phyloP scores from a whole-genome alignment of 37 sponge, comb jelly and placozoan species.

The Haliclona indistincta region DNA sequence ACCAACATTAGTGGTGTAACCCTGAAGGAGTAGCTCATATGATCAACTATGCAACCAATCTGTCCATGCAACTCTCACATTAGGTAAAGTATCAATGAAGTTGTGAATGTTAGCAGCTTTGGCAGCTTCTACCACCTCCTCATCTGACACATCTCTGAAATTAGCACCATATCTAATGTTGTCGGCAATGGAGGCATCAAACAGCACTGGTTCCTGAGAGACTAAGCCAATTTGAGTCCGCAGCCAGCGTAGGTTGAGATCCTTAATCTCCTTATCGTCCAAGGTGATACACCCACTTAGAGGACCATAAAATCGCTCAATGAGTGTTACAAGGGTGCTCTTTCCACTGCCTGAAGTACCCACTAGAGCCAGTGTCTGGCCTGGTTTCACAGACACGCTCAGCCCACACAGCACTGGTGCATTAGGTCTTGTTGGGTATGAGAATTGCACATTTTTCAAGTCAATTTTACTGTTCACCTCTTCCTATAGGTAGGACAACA shows the following conservation, averaged over 20 bases:
- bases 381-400: conserved; percentile 46
- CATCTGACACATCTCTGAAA: conserved; percentile 58
- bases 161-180: conserved; percentile 81
- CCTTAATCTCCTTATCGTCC: conserved; percentile 46
- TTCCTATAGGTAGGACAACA: neutral
- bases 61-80: conserved; percentile 16
- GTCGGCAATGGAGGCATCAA: conserved; percentile 77
- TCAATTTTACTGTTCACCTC: conserved; percentile 19
- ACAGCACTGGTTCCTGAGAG: conserved; percentile 84
- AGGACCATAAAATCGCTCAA: conserved; percentile 81
- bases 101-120: conserved; percentile 79
- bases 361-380: conserved; percentile 87
- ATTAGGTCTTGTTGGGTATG: conserved; percentile 73
- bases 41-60: neutral
- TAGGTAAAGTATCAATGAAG: conserved; percentile 66
- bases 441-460: conserved; percentile 64
- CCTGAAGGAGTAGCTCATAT: conserved; percentile 18
- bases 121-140: conserved; percentile 69
- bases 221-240: conserved; percentile 78
- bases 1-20: conserved; percentile 57
- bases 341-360: conserved; percentile 91
- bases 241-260: conserved; percentile 67
- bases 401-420: conserved; percentile 64
- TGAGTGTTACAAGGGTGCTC: conserved; percentile 81
- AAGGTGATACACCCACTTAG: conserved; percentile 23